phyloP scores from a whole-genome alignment of 30 jellyfish, hydroid and myxozoan species.

The Hydractinia symbiolongicarpus region DNA sequence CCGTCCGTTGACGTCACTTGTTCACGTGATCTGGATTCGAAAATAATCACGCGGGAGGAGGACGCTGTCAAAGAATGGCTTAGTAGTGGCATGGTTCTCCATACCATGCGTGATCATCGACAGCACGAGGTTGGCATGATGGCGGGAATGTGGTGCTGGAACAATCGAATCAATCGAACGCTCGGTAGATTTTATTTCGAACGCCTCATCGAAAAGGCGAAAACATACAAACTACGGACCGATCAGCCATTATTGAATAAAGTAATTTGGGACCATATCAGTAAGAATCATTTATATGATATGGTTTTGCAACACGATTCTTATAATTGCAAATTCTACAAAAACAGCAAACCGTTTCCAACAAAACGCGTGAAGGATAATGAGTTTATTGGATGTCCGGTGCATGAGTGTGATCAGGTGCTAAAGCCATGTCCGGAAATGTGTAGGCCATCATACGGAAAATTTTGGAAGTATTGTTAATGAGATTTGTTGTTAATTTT shows the following conservation, averaged over 20 bases:
- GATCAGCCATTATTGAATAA: background rate
- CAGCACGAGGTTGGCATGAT: constrained; percentile 11
- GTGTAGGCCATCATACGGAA: constrained; percentile 5
- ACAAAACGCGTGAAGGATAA: background rate
- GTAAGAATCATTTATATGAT: background rate
- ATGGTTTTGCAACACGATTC: constrained; percentile 7
- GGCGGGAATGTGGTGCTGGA: constrained; percentile 25
- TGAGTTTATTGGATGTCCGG: constrained; percentile 10
- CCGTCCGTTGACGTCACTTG: constrained; percentile 9
- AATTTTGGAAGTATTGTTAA: background rate
- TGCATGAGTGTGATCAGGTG: background rate
- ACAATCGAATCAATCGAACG: constrained; percentile 8
- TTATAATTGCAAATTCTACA: constrained; percentile 13
- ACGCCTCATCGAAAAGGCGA: background rate
- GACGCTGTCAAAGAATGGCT: constrained; percentile 8
- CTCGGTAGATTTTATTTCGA: constrained; percentile 19
- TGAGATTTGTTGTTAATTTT: background rate
- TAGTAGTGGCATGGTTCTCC: constrained; percentile 1
- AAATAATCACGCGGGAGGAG: background rate
- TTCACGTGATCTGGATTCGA: constrained; percentile 20
- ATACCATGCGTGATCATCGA: constrained; percentile 12
- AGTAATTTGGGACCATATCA: constrained; percentile 11
- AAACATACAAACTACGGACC: background rate
- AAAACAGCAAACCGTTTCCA: background rate
- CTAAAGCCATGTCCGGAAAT: constrained; percentile 10